Evolutionary conservation across 2,797 vertebrate genomes (phyloP).

Genomic region (Graptemys geographica): DNA sequence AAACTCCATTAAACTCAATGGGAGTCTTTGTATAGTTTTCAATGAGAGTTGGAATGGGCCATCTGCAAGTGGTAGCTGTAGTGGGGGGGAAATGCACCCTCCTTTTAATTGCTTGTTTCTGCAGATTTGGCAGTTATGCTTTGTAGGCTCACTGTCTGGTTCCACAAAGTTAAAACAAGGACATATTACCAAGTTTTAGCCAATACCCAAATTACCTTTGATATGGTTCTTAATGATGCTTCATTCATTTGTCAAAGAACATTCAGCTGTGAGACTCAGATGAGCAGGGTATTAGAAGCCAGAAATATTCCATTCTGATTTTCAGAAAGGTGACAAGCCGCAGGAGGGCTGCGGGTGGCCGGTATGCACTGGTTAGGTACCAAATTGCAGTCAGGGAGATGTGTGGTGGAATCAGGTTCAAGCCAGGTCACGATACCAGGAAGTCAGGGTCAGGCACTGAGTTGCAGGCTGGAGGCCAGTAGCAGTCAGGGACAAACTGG

Average conservation of each 20-base stretch:
- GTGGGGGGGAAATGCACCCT: background rate
- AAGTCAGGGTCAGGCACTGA: background rate
- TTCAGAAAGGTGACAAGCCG: constrained; percentile 19
- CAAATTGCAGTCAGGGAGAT: background rate
- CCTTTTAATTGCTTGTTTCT: background rate
- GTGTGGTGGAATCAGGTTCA: background rate
- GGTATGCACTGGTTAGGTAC: background rate
- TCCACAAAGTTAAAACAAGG: background rate
- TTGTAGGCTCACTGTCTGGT: background rate
- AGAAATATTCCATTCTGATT: constrained; percentile 34
- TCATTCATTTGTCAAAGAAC: background rate
- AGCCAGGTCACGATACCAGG: background rate
- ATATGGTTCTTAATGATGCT: background rate
- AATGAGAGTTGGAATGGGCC: background rate
- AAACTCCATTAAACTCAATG: background rate
- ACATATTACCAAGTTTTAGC: background rate
- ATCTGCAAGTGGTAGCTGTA: background rate
- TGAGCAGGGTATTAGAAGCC: background rate
- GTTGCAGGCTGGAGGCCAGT: background rate
- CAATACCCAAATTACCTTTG: background rate
- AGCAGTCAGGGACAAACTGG: background rate
- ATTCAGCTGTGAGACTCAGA: background rate
- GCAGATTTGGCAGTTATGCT: background rate
- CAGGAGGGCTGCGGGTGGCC: background rate
- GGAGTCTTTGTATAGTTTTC: background rate